Base-by-base conservation (phyloP, 1,140 invertebrate genomes). In the Cydia strobilella region DNA sequence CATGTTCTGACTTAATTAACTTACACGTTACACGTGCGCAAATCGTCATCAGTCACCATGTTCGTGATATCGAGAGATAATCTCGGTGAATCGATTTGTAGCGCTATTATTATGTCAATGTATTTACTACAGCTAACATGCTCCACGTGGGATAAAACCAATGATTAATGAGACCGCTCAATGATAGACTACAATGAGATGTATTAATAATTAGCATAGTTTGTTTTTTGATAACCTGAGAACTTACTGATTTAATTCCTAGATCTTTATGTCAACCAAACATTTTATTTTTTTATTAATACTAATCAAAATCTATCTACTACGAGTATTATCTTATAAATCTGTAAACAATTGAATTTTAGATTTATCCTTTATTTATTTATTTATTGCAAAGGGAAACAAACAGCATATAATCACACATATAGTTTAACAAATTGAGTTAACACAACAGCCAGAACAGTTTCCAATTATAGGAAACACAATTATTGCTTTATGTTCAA, bases 71-170 rank as follows among this genome's bases (percentile, higher is more conserved):
- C 4, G 54, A 23, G 18, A 59, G 54, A 23, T 59, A 23, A 59
- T 59, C 54, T 23, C 20, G 20, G 3, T 54, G 51, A n/a, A n/a
- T 59, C 54, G 10, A 59, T 59, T 59, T 23, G 54, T 59, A 59
- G 9, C 54, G 54, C 20, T 59, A 59, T 63, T 63, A 18, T 23
- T 18, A 25, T 74, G 76, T 74, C 66, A 65, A 77, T 76, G 62
- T 15, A 59, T 63, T 42, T 63, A 42, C 31, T 63, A 74, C 62
- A 10, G 20, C 54, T 59, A 59, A 12, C 54, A 59, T 59, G 54
- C 7, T 23, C 9, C 18, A 23, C 20, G 54, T 59, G 54, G 54
- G 54, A 59, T 23, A 59, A 20, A 20, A 59, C 18, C 20, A 23
- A 23, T 59, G 15, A 59, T 13, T 12, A 13, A 45, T 45, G 12